These are phyloP conservation scores for Lepidurus arcticus DNA, from an alignment of 1,140 invertebrate species.

Conservation along the genomic window DNA sequence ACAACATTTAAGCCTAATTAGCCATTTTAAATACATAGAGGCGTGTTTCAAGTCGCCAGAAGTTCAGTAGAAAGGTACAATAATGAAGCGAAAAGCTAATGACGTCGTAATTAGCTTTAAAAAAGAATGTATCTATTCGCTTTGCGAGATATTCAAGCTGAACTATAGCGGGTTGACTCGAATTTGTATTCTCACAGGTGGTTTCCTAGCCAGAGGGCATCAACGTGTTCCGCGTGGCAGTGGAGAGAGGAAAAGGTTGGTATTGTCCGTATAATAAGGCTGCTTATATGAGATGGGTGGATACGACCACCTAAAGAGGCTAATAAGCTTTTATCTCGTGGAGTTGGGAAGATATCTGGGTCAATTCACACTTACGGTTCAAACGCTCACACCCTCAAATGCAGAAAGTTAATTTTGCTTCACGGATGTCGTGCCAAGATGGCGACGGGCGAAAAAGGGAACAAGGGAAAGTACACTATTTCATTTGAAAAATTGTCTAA, in stretches of 20 bases:
- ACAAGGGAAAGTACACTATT: too few species aligned
- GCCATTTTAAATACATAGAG: too few species aligned
- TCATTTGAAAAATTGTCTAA: too few species aligned
- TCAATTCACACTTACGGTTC: background rate
- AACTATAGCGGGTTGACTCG: background rate
- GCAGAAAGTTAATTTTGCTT: too few species aligned
- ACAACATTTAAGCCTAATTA: too few species aligned
- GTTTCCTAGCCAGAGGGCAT: background rate
- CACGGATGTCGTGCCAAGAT: too few species aligned
- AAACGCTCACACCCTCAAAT: background rate
- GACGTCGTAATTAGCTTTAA: too few species aligned
- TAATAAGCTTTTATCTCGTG: constrained; percentile 2
- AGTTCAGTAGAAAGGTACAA: too few species aligned
- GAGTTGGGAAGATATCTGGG: background rate
- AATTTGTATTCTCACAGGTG: constrained; percentile 5
- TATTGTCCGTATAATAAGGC: background rate
- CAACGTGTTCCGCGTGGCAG: background rate
- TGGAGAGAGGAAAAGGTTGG: background rate
- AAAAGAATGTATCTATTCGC: too few species aligned
- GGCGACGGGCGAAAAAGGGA: too few species aligned
- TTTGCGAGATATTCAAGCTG: background rate
- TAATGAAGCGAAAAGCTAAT: too few species aligned
- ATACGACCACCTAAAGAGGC: background rate
- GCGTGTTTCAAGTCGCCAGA: too few species aligned
- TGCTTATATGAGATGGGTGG: background rate